These are phyloP conservation scores for Parthenolecanium corni DNA, from an alignment of 2,888 invertebrate species.

Conservation along the genomic window DNA sequence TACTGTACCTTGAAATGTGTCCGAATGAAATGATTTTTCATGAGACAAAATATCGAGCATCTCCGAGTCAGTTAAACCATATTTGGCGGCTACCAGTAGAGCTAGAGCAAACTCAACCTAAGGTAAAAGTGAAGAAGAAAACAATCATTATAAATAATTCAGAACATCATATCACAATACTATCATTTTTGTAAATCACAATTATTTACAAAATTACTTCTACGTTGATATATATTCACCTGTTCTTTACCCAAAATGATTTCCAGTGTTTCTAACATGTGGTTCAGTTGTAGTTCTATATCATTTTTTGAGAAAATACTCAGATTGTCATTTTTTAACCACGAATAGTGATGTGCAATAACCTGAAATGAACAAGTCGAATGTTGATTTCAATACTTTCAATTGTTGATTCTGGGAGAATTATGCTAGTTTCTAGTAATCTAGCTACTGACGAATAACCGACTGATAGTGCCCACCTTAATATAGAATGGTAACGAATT, in stretches of 20 bases:
- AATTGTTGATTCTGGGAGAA: too few species aligned
- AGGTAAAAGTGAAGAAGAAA: not conserved
- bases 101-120: conserved; percentile 48
- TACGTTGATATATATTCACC: conserved; percentile 39
- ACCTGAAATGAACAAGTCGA: conserved; percentile 33
- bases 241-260: conserved; percentile 53
- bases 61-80: conserved; percentile 71
- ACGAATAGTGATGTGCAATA: conserved; percentile 50
- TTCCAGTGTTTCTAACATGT: conserved; percentile 57
- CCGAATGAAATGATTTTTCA: conserved; percentile 51
- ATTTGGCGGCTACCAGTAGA: conserved; percentile 58
- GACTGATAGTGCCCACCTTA: conserved; percentile 41
- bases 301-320: conserved; percentile 7
- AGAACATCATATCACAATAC: too few species aligned
- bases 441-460: not conserved
- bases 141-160: not conserved
- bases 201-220: too few species aligned
- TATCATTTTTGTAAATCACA: too few species aligned
- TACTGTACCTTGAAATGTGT: conserved; percentile 33
- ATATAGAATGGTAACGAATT: conserved; percentile 58
- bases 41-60: conserved; percentile 58
- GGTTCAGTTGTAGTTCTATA: conserved; percentile 44
- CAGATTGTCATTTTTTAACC: conserved; percentile 45
- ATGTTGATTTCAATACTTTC: too few species aligned
- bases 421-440: too few species aligned